Conservation (phyloP, 1,140 invertebrate species). For the Adoxophyes honmai region DNA sequence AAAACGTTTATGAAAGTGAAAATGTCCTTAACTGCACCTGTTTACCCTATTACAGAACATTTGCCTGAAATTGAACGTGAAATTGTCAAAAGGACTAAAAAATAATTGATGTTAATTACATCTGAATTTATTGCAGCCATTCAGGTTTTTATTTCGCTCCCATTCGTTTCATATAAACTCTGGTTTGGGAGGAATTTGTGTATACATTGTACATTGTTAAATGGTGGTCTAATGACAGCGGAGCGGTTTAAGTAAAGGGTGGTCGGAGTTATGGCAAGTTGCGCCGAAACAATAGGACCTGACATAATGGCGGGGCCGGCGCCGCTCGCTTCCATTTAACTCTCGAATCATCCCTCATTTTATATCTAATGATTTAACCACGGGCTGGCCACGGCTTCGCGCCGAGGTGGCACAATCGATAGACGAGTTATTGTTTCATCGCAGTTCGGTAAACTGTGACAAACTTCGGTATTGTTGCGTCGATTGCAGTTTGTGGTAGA, state of each 20-base stretch:
- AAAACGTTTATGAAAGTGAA: slow-evolving; percentile 55
- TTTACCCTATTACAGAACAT: slow-evolving; percentile 33
- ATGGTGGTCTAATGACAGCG: neutral
- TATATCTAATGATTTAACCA: no score
- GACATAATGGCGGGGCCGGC: neutral
- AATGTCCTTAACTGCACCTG: slow-evolving; percentile 58
- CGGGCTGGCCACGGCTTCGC: no score
- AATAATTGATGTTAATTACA: slow-evolving; percentile 28
- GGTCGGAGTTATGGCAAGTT: neutral
- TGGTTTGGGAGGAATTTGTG: neutral
- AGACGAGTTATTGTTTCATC: no score
- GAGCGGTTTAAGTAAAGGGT: neutral
- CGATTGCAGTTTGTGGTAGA: no score
- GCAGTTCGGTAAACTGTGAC: no score
- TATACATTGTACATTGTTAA: slow-evolving; percentile 1
- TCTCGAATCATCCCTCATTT: neutral
- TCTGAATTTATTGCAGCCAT: slow-evolving; percentile 20
- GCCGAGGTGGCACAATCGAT: no score
- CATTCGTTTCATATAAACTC: neutral
- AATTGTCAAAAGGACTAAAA: slow-evolving; percentile 17
- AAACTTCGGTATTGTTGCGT: no score
- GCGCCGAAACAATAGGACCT: neutral
- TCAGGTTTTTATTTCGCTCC: slow-evolving; percentile 20
- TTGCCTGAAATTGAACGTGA: slow-evolving; percentile 18
- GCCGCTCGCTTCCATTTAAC: neutral